Base-by-base conservation (phyloP, 2,113 vertebrate species). In the Lasiurus borealis region DNA sequence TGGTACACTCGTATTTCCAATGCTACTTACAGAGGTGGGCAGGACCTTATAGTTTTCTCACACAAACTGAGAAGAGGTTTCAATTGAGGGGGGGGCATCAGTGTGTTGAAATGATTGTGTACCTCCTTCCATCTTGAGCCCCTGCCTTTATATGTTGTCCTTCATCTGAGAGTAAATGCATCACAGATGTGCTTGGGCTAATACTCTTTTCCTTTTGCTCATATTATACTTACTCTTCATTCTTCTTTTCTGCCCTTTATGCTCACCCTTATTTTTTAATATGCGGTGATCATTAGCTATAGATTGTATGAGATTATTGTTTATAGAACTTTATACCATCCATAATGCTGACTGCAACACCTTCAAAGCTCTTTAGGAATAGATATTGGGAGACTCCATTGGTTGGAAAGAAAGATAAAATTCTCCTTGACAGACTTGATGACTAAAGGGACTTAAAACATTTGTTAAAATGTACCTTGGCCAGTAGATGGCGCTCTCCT, bases 401-500 rank as follows among this genome's bases (percentile, higher is more conserved):
- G 34, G 44, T 66, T 91, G 66, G 71, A 85, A 85, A 75, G 62
- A 89, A 93, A 68, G 50, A 52, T 68, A 36, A 0, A 54, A 48
- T 77, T 85, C 36, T 88, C 40, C 25, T 89, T 71, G n/a, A 11
- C 52, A 64, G 54, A 59, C 29, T 21, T 29, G 25, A n/a, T 27
- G 21, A 57, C 19, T 68, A 64, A 54, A 27, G 59, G 23, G 44
- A 44, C 23, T 73, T 68, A 9, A 76, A 54, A 85, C 23, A 77
- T 10, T 46, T n/a, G n/a, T n/a, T 80, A 85, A 31, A 34, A 36
- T 4, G 0, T 4, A 6, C 44, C 85, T 84, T 86, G 85, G 88
- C 97, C 98, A 98, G 97, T 97, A 98, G 98, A 94, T 98, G 98
- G 98, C 97, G 96, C 88, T 85, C 95, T 97, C 93, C 89, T 77